These are phyloP conservation scores for Microcebus murinus DNA, from an alignment of 2,113 vertebrate genomes.

Conservation along the genomic window DNA sequence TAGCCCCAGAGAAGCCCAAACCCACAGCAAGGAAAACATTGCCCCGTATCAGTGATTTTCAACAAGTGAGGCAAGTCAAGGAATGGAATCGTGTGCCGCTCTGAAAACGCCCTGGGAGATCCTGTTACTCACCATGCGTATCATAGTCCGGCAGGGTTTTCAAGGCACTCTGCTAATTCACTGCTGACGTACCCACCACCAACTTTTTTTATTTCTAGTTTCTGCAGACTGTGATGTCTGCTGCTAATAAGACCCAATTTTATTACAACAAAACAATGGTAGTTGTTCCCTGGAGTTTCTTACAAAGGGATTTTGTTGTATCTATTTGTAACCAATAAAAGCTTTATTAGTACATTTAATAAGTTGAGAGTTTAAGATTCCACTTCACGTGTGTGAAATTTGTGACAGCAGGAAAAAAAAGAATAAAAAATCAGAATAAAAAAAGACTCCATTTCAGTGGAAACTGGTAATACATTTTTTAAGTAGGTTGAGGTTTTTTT, in stretches of 20 bases:
- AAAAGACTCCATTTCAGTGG: background rate
- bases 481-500: background rate
- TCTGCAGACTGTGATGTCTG: background rate
- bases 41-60: background rate
- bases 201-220: background rate
- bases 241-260: background rate
- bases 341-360: background rate
- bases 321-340: conserved; percentile 20
- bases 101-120: background rate
- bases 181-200: background rate
- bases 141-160: background rate
- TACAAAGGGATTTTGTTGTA: conserved; percentile 21
- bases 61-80: background rate
- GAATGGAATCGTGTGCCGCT: background rate
- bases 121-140: background rate
- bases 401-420: too few species aligned
- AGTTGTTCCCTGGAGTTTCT: background rate
- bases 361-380: background rate
- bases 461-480: background rate
- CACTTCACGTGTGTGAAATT: too few species aligned
- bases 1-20: background rate
- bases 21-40: background rate
- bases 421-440: too few species aligned
- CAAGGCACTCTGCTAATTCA: background rate
- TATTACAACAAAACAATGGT: background rate